phyloP scores from a whole-genome alignment of 2,113 vertebrate genomes.

The Colinus virginianus region DNA sequence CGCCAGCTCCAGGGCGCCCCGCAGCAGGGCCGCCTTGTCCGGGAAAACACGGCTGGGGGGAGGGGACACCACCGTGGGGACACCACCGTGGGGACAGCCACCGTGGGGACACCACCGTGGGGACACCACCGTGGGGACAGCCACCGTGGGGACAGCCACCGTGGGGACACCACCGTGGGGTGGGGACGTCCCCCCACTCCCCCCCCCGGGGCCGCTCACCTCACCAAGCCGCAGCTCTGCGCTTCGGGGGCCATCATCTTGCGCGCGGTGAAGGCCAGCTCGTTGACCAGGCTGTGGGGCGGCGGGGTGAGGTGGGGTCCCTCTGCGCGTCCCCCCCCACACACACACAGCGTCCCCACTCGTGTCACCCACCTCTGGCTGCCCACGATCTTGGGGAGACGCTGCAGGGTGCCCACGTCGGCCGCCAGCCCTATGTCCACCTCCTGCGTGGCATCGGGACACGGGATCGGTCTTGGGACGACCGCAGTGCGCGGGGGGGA shows the following conservation, averaged over 20 bases:
- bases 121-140: too few species aligned
- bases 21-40: conserved; percentile 83
- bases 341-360: too few species aligned
- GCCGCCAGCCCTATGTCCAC: conserved; percentile 90
- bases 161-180: too few species aligned
- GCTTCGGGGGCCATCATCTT: conserved; percentile 91
- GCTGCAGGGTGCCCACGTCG: conserved; percentile 89
- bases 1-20: conserved; percentile 82
- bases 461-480: neutral
- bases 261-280: conserved; percentile 87
- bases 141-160: too few species aligned
- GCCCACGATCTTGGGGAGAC: conserved; percentile 88
- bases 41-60: conserved; percentile 84
- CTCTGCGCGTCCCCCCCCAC: too few species aligned
- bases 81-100: too few species aligned
- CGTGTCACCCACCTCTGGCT: conserved; percentile 80
- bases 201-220: conserved; percentile 66
- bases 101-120: too few species aligned
- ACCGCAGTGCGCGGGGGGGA: too few species aligned
- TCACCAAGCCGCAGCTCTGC: conserved; percentile 86
- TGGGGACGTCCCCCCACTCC: neutral
- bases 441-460: conserved; percentile 75
- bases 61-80: too few species aligned
- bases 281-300: conserved; percentile 85
- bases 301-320: neutral